phyloP scores from a whole-genome alignment of 92 coral and sea anemone species.

The Palythoa grandiflora region DNA sequence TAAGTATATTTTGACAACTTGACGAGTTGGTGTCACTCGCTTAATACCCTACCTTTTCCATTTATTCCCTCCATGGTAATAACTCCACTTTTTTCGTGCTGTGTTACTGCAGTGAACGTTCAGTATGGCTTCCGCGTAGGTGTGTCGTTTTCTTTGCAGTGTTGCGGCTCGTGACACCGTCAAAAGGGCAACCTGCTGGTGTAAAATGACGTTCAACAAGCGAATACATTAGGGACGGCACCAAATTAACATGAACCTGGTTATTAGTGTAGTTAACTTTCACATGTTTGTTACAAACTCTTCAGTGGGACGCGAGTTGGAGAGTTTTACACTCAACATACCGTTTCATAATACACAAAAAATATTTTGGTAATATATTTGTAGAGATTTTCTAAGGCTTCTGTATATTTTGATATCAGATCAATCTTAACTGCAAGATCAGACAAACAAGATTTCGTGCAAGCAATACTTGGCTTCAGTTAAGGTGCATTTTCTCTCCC shows the following conservation, averaged over 20 bases:
- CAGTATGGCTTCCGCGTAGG: neutral
- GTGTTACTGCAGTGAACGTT: neutral
- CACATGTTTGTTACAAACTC: neutral
- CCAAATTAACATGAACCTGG: neutral
- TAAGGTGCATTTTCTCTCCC: conserved; percentile 7
- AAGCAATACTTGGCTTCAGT: neutral
- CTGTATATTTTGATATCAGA: conserved; percentile 1
- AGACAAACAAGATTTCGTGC: neutral
- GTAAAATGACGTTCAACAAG: conserved; percentile 19
- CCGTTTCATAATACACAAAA: neutral
- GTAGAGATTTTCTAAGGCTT: neutral
- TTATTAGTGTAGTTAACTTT: neutral
- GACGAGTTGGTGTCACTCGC: neutral
- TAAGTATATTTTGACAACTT: neutral
- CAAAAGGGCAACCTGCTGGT: conserved; percentile 25
- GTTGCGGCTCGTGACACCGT: neutral
- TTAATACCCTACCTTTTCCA: conserved; percentile 13
- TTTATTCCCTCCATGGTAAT: conserved; percentile 30
- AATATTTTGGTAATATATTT: neutral
- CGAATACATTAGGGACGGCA: conserved; percentile 17
- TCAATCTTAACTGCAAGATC: conserved; percentile 10
- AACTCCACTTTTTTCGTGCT: neutral
- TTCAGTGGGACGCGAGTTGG: neutral
- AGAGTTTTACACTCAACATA: neutral
- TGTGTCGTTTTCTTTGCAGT: neutral